Percentiles rank a stretch among this genome's conserved stretches.
phyloP scores from a whole-genome alignment of 2,888 invertebrate genomes.

The Phania funesta region DNA sequence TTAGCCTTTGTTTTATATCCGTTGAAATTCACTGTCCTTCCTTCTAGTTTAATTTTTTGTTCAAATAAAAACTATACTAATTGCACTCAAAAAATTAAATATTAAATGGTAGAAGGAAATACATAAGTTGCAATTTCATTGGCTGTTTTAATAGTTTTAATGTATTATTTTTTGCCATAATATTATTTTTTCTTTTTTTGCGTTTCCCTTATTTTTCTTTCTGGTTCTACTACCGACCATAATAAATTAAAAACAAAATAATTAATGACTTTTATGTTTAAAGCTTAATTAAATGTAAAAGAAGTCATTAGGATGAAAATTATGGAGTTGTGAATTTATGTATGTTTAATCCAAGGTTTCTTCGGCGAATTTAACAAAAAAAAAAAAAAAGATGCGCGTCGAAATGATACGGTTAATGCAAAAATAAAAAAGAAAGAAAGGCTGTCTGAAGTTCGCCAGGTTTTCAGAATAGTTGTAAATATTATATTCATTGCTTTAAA shows the following conservation, averaged over 20 bases:
- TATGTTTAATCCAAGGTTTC: slow-evolving; percentile 16
- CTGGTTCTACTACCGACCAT: slow-evolving; percentile 46
- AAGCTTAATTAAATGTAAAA: slow-evolving; percentile 54
- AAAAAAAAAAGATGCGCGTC: not conserved
- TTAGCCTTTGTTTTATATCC: slow-evolving; percentile 30
- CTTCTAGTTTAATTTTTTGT: slow-evolving; percentile 43
- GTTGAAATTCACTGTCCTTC: slow-evolving; percentile 41
- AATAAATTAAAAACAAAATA: slow-evolving; percentile 44
- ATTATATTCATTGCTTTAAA: no score
- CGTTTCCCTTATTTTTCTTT: slow-evolving; percentile 9
- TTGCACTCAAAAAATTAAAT: not conserved
- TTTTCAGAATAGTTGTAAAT: no score
- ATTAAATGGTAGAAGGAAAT: slow-evolving; percentile 2
- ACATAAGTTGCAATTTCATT: slow-evolving; percentile 49
- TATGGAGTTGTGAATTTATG: slow-evolving; percentile 27
- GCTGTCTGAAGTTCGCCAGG: no score
- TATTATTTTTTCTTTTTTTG: slow-evolving; percentile 10
- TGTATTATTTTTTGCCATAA: slow-evolving; percentile 32
- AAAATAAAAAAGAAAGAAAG: no score
- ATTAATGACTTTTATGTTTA: slow-evolving; percentile 45
- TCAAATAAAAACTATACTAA: not conserved
- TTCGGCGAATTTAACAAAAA: not conserved
- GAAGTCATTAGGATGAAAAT: slow-evolving; percentile 47
- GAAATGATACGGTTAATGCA: not conserved
- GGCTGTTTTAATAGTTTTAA: slow-evolving; percentile 35